Evolutionary conservation across 2,888 invertebrate species (phyloP).

Genomic region (Alloscopus bannaensis): DNA sequence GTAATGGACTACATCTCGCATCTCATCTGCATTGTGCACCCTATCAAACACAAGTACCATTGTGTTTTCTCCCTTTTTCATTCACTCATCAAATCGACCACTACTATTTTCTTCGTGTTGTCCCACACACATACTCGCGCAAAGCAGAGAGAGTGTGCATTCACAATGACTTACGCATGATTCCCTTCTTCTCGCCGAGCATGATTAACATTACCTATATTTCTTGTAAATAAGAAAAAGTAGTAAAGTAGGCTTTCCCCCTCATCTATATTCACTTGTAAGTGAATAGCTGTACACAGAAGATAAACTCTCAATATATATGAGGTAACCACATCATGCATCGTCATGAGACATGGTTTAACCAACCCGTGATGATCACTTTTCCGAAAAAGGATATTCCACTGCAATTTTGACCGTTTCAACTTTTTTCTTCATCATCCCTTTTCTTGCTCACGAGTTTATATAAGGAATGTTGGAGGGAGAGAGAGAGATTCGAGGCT

Average conservation of each 20-base stretch:
- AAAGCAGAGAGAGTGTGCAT: too few species aligned
- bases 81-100: not conserved
- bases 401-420: conserved; percentile 26
- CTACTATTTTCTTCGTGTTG: not conserved
- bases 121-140: conserved; percentile 1
- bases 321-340: not conserved
- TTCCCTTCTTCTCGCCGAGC: conserved; percentile 18
- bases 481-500: not conserved
- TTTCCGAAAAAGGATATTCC: conserved; percentile 32
- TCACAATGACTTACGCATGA: conserved; percentile 24
- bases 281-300: conserved; percentile 3
- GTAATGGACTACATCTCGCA: conserved; percentile 5
- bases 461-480: not conserved
- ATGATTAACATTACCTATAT: conserved; percentile 40
- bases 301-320: too few species aligned
- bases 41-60: not conserved
- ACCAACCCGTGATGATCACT: conserved; percentile 3
- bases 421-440: conserved; percentile 16
- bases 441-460: conserved; percentile 4
- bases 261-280: not conserved
- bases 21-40: not conserved
- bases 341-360: conserved; percentile 12
- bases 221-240: conserved; percentile 26
- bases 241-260: conserved; percentile 9
- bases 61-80: not conserved